Evolutionary conservation across 2,888 invertebrate species (phyloP).

Genomic region (Strigamia maritima): DNA sequence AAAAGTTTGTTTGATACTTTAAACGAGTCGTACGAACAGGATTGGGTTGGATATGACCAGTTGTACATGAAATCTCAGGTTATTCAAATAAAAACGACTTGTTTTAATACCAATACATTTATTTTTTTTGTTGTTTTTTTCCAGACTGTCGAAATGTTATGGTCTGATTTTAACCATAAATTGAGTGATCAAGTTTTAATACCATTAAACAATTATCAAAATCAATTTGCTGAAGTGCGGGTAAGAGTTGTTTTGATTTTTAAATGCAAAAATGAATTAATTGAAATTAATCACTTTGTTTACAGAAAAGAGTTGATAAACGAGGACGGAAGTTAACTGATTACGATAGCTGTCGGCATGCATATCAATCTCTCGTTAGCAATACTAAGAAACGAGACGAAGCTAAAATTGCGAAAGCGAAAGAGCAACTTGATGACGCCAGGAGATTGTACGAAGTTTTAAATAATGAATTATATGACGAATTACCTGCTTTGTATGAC

Average conservation of each 20-base stretch:
- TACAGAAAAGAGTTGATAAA: slow-evolving; percentile 92
- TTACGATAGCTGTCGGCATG: slow-evolving; percentile 93
- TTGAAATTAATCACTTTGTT: background rate
- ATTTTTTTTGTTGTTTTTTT: slow-evolving; percentile 55
- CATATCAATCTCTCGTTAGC: slow-evolving; percentile 83
- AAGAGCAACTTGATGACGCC: slow-evolving; percentile 74
- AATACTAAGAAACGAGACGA: slow-evolving; percentile 89
- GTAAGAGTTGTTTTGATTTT: slow-evolving; percentile 59
- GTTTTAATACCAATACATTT: background rate
- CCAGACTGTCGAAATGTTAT: slow-evolving; percentile 88
- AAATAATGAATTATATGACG: slow-evolving; percentile 93
- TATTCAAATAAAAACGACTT: slow-evolving; percentile 39
- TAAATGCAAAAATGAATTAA: background rate
- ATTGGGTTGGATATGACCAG: slow-evolving; percentile 93
- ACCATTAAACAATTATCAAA: slow-evolving; percentile 86
- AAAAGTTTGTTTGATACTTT: slow-evolving; percentile 90
- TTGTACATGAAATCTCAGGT: slow-evolving; percentile 70
- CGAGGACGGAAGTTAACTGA: slow-evolving; percentile 94
- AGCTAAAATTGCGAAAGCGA: slow-evolving; percentile 66
- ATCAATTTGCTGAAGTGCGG: slow-evolving; percentile 92
- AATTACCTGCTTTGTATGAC: slow-evolving; percentile 88
- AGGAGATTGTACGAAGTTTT: slow-evolving; percentile 92
- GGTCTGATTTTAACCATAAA: slow-evolving; percentile 95
- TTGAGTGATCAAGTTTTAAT: slow-evolving; percentile 90
- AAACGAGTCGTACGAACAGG: slow-evolving; percentile 90